These are phyloP conservation scores for Eutrigla gurnardus DNA, from an alignment of 2,797 vertebrate species.

Conservation along the genomic window DNA sequence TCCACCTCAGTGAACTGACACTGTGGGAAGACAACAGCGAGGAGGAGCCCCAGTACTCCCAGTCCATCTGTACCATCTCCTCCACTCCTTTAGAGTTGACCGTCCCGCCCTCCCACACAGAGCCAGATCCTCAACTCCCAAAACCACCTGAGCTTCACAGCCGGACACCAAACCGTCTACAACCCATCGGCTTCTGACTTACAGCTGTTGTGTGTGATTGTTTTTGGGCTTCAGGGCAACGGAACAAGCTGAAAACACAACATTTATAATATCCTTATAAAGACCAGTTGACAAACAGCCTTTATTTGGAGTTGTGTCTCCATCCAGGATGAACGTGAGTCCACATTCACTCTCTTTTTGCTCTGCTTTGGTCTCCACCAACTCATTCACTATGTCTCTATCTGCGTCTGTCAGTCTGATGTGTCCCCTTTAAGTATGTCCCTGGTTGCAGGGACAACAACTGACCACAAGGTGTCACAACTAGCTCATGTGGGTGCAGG, in stretches of 20 bases:
- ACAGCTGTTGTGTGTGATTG: background rate
- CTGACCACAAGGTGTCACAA: constrained; percentile 30
- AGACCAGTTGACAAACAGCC: background rate
- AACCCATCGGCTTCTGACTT: background rate
- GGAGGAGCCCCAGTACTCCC: constrained; percentile 55
- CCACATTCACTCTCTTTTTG: background rate
- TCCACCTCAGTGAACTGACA: constrained; percentile 53
- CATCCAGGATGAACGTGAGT: background rate
- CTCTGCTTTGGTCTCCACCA: too few relatives aligned
- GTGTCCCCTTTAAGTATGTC: too few relatives aligned
- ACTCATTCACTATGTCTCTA: too few relatives aligned
- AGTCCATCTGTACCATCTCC: constrained; percentile 71
- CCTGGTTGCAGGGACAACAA: background rate
- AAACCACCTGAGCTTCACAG: constrained; percentile 5
- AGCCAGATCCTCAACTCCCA: background rate
- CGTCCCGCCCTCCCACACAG: background rate
- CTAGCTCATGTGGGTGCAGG: background rate
- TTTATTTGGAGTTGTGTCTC: background rate
- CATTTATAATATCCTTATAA: background rate
- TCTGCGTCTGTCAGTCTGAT: background rate
- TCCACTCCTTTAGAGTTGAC: constrained; percentile 37
- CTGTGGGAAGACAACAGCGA: constrained; percentile 33
- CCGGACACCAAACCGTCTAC: background rate
- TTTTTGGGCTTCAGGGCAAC: background rate
- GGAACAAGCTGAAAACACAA: background rate